Evolutionary conservation across 2,797 vertebrate species (phyloP).

Genomic region (Halcyon leucocephala): DNA sequence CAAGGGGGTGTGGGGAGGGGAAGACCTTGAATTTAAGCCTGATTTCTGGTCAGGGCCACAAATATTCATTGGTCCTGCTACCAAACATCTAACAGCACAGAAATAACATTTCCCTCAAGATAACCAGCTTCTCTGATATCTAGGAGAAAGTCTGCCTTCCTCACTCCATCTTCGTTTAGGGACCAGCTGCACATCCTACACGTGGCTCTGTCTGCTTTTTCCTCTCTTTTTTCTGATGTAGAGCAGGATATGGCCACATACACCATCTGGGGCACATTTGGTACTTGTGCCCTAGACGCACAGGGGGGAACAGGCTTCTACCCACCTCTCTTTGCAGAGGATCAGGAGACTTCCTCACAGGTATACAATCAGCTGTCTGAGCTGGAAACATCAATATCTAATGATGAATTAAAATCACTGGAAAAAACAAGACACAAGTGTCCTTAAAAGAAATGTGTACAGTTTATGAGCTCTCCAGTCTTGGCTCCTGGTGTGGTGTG

Average conservation of each 20-base stretch:
- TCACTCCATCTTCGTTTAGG: not conserved
- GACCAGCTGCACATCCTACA: not conserved
- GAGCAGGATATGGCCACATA: not conserved
- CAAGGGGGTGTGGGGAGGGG: not conserved
- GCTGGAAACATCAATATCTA: not conserved
- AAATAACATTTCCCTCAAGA: conserved; percentile 3
- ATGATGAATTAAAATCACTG: not conserved
- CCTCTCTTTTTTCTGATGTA: not conserved
- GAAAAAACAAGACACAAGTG: not conserved
- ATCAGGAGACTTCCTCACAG: not conserved
- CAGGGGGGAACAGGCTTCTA: rapidly evolving
- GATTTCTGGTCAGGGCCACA: not conserved
- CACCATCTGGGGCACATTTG: not conserved
- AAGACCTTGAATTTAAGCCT: conserved; percentile 38
- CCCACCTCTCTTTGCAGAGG: not conserved
- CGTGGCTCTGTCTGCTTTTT: not conserved
- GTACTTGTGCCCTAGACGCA: not conserved
- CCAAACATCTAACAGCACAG: not conserved
- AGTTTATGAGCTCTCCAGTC: not conserved
- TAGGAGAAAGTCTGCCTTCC: not conserved
- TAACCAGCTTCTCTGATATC: not conserved
- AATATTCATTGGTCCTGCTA: not conserved
- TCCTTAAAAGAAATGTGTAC: not conserved
- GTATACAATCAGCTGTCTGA: not conserved
- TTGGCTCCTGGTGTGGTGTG: not conserved